Evolutionary conservation across 2,797 vertebrate species (phyloP), one percentile per base, ranked within the genome.

Genomic region (Centroberyx gerrardi): DNA sequence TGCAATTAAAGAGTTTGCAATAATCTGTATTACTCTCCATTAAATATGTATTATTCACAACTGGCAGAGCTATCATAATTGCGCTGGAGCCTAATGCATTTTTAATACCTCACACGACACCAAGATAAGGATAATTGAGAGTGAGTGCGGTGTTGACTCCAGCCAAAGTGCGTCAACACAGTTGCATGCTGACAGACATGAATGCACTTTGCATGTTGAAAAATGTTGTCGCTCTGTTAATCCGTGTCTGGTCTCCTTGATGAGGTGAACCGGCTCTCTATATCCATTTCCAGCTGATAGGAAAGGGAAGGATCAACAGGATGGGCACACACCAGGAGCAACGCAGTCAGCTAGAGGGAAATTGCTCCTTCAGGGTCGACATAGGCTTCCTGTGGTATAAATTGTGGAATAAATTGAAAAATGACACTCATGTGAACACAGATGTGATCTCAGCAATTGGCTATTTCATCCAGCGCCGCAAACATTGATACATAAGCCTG

Each of bases 41-140:
- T 92, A 91, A 94, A 91, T 91, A 90, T 90, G 85, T 74, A 92
- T 90, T 88, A 90, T 91, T 91, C 88, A 91, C 82, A 83, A 71
- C 67, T 81, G 75, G 75, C 68, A 81, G 71, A 76, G 76, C 68
- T 83, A 86, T 86, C 74, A 75, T 90, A 90, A 92, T 90, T 91
- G 84, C 72, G 18, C 72, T 44, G 33, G 74, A 81, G 74, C 66
- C 71, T 87, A 88, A 93, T 92, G 92, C 88, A 95, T 92, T 92
- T 93, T 89, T 93, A 94, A 94, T 91, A 79, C 51, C 51, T 81
- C 18, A 69, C 80, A 78, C 51, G 44, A 82, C 78, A 76, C 64
- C 74, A 68, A 87, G 82, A 90, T 87, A 80, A 82, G 86, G 78
- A 87, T 90, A 87, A 93, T 80, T 78, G 79, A 90, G 83, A 85